Conservation (phyloP, 2,113 vertebrate genomes). For the Pedionomus torquatus region DNA sequence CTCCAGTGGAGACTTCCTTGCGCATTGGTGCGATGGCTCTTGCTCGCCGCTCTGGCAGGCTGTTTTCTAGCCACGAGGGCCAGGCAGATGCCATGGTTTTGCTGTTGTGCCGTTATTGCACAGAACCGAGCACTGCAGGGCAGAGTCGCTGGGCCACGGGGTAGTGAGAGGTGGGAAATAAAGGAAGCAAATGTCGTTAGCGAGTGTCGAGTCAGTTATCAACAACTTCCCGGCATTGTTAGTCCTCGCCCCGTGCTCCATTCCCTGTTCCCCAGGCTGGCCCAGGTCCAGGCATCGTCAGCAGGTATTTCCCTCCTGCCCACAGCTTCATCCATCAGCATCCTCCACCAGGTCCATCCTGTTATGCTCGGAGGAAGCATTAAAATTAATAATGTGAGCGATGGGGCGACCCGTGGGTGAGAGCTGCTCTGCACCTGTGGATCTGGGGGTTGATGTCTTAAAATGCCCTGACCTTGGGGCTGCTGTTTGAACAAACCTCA, state of each 20-base stretch:
- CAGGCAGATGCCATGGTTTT: not conserved
- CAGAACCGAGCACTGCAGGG: accelerated
- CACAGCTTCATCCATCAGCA: not conserved
- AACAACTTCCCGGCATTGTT: conserved; percentile 68
- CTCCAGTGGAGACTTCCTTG: accelerated
- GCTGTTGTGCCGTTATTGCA: not conserved
- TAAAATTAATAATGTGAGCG: not conserved
- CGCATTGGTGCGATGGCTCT: accelerated
- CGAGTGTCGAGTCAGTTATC: not conserved
- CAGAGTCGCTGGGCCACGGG: not conserved
- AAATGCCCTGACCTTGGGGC: not conserved
- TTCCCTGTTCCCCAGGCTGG: not conserved
- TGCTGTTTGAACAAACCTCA: accelerated
- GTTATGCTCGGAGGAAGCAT: not conserved
- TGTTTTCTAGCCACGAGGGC: not conserved
- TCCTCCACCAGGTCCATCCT: not conserved
- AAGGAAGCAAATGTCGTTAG: conserved; percentile 45
- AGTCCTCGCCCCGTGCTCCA: not conserved
- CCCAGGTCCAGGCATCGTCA: not conserved
- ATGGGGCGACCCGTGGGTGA: not conserved
- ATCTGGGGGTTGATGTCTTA: accelerated
- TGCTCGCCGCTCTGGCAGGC: accelerated
- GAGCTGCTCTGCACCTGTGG: not conserved
- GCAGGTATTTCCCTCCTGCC: conserved; percentile 54
- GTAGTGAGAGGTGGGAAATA: conserved; percentile 64